Percentiles rank a stretch among this genome's conserved stretches.
Evolutionary conservation across 2,888 invertebrate genomes (phyloP).

Genomic region (Carterocephalus palaemon): DNA sequence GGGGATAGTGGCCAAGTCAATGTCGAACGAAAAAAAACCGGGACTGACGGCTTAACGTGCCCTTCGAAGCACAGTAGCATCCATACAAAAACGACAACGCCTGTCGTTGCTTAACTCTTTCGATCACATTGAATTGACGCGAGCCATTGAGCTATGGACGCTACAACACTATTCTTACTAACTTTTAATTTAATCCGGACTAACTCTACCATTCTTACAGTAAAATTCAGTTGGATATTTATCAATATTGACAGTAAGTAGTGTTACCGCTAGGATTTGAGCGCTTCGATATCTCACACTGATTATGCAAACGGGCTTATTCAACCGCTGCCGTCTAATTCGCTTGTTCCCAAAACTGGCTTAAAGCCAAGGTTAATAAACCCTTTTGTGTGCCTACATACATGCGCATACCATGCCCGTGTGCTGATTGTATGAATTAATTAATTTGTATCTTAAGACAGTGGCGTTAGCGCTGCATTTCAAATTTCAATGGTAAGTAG

Average conservation of each 20-base stretch:
- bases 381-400: conserved; percentile 49
- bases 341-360: conserved; percentile 59
- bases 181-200: no score
- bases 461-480: conserved; percentile 49
- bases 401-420: conserved; percentile 41
- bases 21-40: no score
- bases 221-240: no score
- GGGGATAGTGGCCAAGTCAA: no score
- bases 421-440: conserved; percentile 32
- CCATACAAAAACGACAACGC: no score
- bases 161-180: no score
- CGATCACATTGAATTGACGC: no score
- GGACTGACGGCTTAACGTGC: no score
- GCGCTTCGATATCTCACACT: conserved; percentile 5
- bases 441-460: conserved; percentile 43
- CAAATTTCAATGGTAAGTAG: conserved; percentile 30
- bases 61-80: no score
- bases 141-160: no score
- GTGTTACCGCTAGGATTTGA: background rate
- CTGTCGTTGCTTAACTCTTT: no score
- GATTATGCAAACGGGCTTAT: conserved; percentile 43
- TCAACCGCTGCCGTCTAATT: conserved; percentile 51
- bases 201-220: no score
- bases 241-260: background rate
- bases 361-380: conserved; percentile 70